Percentiles rank a stretch among this genome's conserved stretches.
These are phyloP conservation scores for Idaea aversata DNA, from an alignment of 2,888 invertebrate genomes.

Conservation along the genomic window DNA sequence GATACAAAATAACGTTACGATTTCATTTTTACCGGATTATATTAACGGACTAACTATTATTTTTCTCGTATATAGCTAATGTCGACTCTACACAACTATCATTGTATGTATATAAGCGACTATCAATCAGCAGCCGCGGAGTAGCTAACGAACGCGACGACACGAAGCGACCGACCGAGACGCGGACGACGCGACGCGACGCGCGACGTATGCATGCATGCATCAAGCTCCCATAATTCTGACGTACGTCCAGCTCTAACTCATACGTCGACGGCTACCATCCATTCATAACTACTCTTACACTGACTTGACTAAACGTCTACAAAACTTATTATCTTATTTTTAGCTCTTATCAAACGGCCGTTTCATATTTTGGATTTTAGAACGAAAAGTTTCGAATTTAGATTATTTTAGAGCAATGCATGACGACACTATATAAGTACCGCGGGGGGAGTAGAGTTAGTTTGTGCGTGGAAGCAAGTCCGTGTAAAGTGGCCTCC, in stretches of 20 bases:
- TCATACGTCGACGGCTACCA: conserved; percentile 64
- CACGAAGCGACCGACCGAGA: too few relatives aligned
- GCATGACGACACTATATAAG: not conserved
- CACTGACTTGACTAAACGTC: not conserved
- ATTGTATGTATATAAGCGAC: conserved; percentile 10
- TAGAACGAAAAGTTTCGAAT: too few relatives aligned
- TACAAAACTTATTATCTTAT: not conserved
- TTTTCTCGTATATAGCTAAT: not conserved
- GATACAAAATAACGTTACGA: too few relatives aligned
- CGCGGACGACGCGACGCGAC: conserved; percentile 61
- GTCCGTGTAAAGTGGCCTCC: not conserved
- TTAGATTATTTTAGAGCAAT: not conserved
- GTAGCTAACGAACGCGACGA: conserved; percentile 2
- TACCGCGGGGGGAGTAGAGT: too few relatives aligned
- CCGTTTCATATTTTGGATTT: too few relatives aligned
- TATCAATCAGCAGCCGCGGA: conserved; percentile 48
- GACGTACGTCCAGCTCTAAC: conserved; percentile 59
- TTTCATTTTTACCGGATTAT: too few relatives aligned
- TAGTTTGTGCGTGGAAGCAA: not conserved
- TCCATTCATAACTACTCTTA: conserved; percentile 27
- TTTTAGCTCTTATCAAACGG: too few relatives aligned
- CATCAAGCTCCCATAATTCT: conserved; percentile 68
- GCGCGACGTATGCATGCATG: conserved; percentile 74
- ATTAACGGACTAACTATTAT: too few relatives aligned
- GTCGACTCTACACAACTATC: not conserved